Evolutionary conservation across 1,140 invertebrate species (phyloP).

Genomic region (Leptopilina clavipes): DNA sequence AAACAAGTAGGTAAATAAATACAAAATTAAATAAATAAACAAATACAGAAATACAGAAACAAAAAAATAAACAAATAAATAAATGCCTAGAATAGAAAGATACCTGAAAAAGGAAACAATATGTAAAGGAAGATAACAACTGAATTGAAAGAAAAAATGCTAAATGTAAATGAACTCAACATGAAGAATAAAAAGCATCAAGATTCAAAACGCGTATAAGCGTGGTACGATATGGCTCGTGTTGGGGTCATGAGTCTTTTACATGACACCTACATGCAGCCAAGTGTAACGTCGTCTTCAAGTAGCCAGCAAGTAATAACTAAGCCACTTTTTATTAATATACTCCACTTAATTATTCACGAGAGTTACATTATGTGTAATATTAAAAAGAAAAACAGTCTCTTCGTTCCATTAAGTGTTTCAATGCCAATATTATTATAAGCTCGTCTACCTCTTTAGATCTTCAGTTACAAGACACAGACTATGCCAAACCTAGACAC

Average conservation of each 20-base stretch:
- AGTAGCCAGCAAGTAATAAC: background rate
- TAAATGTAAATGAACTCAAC: background rate
- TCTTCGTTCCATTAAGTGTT: constrained; percentile 4
- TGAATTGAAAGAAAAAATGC: background rate
- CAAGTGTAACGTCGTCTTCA: constrained; percentile 22
- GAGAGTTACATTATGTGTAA: too few relatives aligned
- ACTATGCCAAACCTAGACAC: background rate
- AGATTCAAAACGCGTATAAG: constrained; percentile 10
- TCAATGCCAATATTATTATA: constrained; percentile 20
- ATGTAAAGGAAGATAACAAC: background rate
- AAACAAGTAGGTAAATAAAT: too few relatives aligned
- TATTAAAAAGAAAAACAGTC: background rate
- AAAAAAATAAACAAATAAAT: too few relatives aligned
- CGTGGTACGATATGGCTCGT: constrained; percentile 10
- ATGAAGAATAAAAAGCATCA: background rate
- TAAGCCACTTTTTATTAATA: background rate
- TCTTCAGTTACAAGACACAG: background rate
- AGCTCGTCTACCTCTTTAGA: background rate
- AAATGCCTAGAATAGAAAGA: too few relatives aligned
- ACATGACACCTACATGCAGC: constrained; percentile 30
- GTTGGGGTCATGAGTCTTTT: constrained; percentile 26
- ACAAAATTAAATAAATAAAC: too few relatives aligned
- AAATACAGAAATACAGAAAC: too few relatives aligned
- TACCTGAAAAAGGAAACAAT: background rate
- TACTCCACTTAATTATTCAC: background rate